These are phyloP conservation scores for Celastrina argiolus DNA, from an alignment of 2,888 invertebrate genomes.

Conservation along the genomic window DNA sequence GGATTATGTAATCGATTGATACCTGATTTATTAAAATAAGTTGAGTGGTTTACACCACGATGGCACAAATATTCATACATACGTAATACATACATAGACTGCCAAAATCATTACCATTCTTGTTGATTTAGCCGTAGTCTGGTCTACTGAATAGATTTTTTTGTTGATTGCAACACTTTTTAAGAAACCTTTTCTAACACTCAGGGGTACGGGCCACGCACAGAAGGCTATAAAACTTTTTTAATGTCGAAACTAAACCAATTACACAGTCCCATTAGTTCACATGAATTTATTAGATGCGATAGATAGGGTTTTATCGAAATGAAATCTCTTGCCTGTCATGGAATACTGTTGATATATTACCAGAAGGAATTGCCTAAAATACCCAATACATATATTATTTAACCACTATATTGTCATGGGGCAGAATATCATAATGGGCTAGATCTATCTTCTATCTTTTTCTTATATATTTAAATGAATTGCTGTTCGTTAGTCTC, in stretches of 20 bases:
- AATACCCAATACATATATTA: neutral
- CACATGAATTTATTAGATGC: conserved; percentile 2
- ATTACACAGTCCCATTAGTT: neutral
- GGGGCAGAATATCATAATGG: no score
- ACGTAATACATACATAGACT: no score
- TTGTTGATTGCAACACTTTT: neutral
- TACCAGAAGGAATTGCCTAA: neutral
- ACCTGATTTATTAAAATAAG: no score
- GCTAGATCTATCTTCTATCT: no score
- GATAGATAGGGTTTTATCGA: conserved; percentile 1
- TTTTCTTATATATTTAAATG: no score
- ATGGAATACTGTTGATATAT: neutral
- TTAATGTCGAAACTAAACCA: conserved; percentile 1
- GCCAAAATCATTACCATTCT: no score
- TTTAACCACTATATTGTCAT: neutral
- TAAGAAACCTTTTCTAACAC: neutral
- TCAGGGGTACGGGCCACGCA: neutral
- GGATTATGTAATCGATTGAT: no score
- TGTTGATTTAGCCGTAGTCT: no score
- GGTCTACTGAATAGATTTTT: no score
- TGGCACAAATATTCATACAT: no score
- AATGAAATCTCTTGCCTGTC: neutral
- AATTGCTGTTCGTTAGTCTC: no score
- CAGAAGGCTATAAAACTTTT: neutral
- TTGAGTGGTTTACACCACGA: no score